phyloP scores from a whole-genome alignment of 2,888 invertebrate genomes.

The Prionchulus punctatus region DNA sequence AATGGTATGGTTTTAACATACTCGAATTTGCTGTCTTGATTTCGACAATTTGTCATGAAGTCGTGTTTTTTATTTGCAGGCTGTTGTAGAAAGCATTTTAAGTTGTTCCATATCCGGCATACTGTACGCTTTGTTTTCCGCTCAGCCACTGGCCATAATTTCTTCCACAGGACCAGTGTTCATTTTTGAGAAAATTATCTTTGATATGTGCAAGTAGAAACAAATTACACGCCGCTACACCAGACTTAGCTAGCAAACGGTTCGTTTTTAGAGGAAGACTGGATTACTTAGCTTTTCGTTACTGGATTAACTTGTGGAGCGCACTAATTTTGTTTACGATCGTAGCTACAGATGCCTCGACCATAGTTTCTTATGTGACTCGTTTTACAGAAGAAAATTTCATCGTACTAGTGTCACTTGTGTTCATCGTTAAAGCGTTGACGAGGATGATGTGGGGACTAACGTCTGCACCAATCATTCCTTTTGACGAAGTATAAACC shows the following conservation, averaged over 20 bases:
- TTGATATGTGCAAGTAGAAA: slow-evolving; percentile 64
- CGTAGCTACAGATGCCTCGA: too few relatives aligned
- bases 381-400: too few relatives aligned
- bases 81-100: slow-evolving; percentile 43
- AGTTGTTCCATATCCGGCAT: slow-evolving; percentile 70
- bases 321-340: slow-evolving; percentile 26
- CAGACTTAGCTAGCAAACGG: background rate
- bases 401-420: too few relatives aligned
- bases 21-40: too few relatives aligned
- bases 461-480: too few relatives aligned
- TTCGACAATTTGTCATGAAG: too few relatives aligned
- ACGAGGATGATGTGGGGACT: too few relatives aligned
- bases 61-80: slow-evolving; percentile 30
- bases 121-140: slow-evolving; percentile 80
- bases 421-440: too few relatives aligned
- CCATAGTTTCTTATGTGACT: too few relatives aligned
- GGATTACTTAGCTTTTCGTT: slow-evolving; percentile 23
- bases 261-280: too few relatives aligned
- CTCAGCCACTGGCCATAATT: slow-evolving; percentile 80
- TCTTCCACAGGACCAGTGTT: slow-evolving; percentile 92
- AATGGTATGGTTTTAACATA: slow-evolving; percentile 38
- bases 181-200: slow-evolving; percentile 93
- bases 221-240: too few relatives aligned
- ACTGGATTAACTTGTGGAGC: slow-evolving; percentile 31
- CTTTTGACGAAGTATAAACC: too few relatives aligned